Conservation (phyloP, 2,797 vertebrate species). For the Helarctos malayanus region DNA sequence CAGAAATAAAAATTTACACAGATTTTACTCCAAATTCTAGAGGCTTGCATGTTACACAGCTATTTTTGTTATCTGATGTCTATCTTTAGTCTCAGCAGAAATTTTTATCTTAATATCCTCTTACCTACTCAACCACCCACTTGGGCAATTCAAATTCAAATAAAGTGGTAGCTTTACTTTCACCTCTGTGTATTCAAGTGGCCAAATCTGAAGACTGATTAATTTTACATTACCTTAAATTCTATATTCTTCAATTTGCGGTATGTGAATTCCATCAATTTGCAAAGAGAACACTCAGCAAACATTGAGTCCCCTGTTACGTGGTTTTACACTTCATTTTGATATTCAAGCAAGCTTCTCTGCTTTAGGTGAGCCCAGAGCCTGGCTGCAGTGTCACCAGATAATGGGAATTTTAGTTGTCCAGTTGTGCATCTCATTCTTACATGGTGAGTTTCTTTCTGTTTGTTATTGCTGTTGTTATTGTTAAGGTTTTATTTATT, state of each 20-base stretch:
- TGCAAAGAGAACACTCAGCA: background rate
- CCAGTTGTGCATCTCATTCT: background rate
- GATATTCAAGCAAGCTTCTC: background rate
- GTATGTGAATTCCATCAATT: background rate
- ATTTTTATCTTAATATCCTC: background rate
- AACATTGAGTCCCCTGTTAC: background rate
- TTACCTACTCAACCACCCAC: background rate
- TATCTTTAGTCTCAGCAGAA: background rate
- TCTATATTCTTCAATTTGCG: conserved; percentile 15
- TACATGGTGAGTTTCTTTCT: background rate
- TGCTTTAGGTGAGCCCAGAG: background rate
- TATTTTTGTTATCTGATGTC: background rate
- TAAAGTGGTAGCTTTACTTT: background rate
- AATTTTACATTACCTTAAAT: conserved; percentile 21
- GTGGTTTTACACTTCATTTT: conserved; percentile 39
- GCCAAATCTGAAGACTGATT: conserved; percentile 24
- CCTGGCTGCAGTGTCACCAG: background rate
- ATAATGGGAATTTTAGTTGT: background rate
- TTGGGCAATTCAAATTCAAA: background rate
- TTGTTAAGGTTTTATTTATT: background rate
- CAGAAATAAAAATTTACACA: background rate
- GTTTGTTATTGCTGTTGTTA: background rate
- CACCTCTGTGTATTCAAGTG: background rate
- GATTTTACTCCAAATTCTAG: conserved; percentile 4
- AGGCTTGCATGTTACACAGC: background rate